A percentile compares a stretch with the other conserved stretches of the same genome.
Evolutionary conservation across 2,113 vertebrate genomes (phyloP).

Genomic region (Podarcis raffonei): DNA sequence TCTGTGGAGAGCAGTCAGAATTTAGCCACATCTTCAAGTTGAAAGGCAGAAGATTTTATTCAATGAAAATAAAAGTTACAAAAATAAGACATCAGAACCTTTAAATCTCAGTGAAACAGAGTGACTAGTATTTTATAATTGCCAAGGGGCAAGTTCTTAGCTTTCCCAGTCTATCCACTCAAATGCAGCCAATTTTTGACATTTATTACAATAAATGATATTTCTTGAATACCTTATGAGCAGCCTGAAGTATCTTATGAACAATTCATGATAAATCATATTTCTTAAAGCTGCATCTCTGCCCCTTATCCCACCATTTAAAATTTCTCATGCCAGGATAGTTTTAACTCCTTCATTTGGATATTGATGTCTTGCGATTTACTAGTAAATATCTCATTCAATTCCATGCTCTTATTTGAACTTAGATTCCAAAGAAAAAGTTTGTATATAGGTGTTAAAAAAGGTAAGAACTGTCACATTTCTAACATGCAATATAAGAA

Average conservation of each 20-base stretch:
- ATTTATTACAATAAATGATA: slow-evolving; percentile 66
- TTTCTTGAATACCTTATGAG: slow-evolving; percentile 70
- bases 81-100: slow-evolving; percentile 44
- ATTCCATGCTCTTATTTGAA: slow-evolving; percentile 23
- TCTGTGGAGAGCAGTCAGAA: slow-evolving; percentile 6
- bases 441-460: neutral
- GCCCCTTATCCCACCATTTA: slow-evolving; percentile 28
- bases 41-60: slow-evolving; percentile 10
- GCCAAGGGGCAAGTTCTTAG: slow-evolving; percentile 28
- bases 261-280: slow-evolving; percentile 61
- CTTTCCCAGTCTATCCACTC: slow-evolving; percentile 53
- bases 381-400: neutral
- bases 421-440: neutral
- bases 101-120: slow-evolving; percentile 3
- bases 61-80: slow-evolving; percentile 33
- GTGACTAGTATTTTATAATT: slow-evolving; percentile 28
- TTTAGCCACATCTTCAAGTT: neutral
- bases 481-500: slow-evolving; percentile 29
- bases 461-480: neutral
- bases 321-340: slow-evolving; percentile 29
- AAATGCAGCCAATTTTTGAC: slow-evolving; percentile 61
- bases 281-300: slow-evolving; percentile 56
- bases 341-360: slow-evolving; percentile 24
- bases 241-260: slow-evolving; percentile 62
- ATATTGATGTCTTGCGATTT: slow-evolving; percentile 15